Percentiles rank a stretch among this genome's conserved stretches.
phyloP scores from a whole-genome alignment of 2,113 vertebrate genomes.

The Megaleporinus macrocephalus region DNA sequence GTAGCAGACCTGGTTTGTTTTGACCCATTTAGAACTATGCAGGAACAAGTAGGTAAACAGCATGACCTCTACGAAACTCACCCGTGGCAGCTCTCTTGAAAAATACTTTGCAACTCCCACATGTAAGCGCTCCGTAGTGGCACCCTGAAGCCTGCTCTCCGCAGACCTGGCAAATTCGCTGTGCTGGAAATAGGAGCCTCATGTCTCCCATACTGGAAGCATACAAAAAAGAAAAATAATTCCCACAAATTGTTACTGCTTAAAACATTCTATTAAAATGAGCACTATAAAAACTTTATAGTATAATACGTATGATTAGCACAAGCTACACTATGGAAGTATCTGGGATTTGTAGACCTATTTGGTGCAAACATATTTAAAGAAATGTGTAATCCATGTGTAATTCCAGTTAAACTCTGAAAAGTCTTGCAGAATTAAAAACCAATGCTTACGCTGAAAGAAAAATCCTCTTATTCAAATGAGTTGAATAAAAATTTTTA shows the following conservation, averaged over 20 bases:
- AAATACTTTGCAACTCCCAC: conserved; percentile 98
- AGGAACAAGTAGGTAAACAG: neutral
- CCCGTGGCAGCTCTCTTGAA: conserved; percentile 98
- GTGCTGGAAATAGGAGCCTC: conserved; percentile 92
- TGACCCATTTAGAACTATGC: neutral
- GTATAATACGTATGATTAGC: too few species aligned
- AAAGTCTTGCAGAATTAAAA: too few species aligned
- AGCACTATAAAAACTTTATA: too few species aligned
- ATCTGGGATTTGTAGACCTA: too few species aligned
- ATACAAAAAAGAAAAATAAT: conserved; percentile 39
- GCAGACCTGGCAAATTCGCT: conserved; percentile 94
- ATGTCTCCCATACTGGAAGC: conserved; percentile 81
- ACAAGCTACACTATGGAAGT: too few species aligned
- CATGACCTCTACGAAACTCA: conserved; percentile 61
- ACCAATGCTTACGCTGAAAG: too few species aligned
- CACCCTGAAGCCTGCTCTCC: conserved; percentile 96
- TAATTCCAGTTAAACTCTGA: too few species aligned
- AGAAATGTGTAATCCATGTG: too few species aligned
- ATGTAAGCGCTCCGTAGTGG: conserved; percentile 96
- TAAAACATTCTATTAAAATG: neutral
- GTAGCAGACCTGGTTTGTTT: neutral
- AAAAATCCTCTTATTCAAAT: too few species aligned
- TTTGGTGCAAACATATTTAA: too few species aligned
- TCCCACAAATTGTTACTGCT: conserved; percentile 1
- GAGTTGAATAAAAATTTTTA: too few species aligned